Conservation (phyloP, 2,888 invertebrate species). For the Acholoe squamosa region DNA sequence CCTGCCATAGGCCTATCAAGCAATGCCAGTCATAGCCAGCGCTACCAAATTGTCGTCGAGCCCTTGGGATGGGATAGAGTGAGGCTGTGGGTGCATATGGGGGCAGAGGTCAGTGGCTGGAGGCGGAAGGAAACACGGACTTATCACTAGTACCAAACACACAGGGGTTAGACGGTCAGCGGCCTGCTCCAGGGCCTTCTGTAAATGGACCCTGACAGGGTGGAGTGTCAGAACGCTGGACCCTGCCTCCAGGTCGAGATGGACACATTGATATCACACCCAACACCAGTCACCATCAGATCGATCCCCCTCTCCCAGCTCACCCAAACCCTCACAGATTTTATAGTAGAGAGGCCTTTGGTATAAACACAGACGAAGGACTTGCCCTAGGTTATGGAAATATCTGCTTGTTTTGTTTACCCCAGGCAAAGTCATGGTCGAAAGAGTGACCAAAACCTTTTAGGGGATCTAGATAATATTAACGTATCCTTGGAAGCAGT, state of each 20-base stretch:
- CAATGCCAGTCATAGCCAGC: slow-evolving; percentile 36
- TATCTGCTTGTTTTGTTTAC: slow-evolving; percentile 13
- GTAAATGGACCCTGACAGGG: slow-evolving; percentile 11
- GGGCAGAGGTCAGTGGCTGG: not conserved
- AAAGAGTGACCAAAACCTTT: not conserved
- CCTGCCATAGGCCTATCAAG: slow-evolving; percentile 2
- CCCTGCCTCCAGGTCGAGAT: not conserved
- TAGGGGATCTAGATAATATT: not conserved
- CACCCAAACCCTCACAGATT: not conserved
- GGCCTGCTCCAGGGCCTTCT: not conserved
- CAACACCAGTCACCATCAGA: no score
- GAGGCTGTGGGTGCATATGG: no score
- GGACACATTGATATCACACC: slow-evolving; percentile 18
- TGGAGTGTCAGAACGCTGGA: not conserved
- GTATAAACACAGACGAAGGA: not conserved
- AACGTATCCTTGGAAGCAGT: not conserved
- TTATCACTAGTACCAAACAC: not conserved
- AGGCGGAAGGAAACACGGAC: not conserved
- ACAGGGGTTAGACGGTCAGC: not conserved
- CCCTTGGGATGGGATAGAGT: not conserved
- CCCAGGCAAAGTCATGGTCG: not conserved
- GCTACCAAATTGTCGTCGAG: not conserved
- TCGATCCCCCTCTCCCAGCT: no score
- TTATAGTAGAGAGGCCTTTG: not conserved
- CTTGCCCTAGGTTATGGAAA: not conserved